A percentile compares a stretch with the other conserved stretches of the same genome.
These are phyloP conservation scores for Pterocles orientalis DNA, from an alignment of 2,113 vertebrate species.

Conservation along the genomic window DNA sequence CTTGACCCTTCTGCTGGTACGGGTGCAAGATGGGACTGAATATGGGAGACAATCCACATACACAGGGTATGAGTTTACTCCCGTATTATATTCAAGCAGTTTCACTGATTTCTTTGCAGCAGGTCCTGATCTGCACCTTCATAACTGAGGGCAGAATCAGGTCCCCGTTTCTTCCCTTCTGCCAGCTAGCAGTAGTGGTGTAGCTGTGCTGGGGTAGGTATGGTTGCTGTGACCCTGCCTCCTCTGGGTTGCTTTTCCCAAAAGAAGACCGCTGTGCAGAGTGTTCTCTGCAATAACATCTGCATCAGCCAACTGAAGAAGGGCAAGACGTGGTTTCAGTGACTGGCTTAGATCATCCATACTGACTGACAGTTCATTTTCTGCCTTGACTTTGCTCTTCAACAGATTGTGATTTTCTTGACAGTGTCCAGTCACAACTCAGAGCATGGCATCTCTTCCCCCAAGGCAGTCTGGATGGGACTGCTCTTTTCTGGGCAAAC, in stretches of 20 bases:
- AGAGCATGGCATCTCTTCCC: not conserved
- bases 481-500: not conserved
- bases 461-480: not conserved
- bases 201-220: accelerated
- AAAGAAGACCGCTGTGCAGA: not conserved
- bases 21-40: not conserved
- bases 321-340: not conserved
- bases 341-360: not conserved
- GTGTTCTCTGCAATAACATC: not conserved
- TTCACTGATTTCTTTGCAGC: not conserved
- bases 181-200: not conserved
- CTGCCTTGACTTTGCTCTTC: not conserved
- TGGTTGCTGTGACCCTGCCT: not conserved
- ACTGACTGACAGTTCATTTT: not conserved
- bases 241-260: not conserved
- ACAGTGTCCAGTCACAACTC: not conserved
- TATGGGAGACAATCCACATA: not conserved
- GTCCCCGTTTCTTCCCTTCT: not conserved
- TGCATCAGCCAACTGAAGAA: not conserved
- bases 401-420: not conserved
- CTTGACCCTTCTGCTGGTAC: not conserved
- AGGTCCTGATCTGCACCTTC: not conserved
- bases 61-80: not conserved
- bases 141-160: not conserved
- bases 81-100: not conserved